These are phyloP conservation scores for Aphelenchoides avenae DNA, from an alignment of 1,140 invertebrate genomes.

Conservation along the genomic window DNA sequence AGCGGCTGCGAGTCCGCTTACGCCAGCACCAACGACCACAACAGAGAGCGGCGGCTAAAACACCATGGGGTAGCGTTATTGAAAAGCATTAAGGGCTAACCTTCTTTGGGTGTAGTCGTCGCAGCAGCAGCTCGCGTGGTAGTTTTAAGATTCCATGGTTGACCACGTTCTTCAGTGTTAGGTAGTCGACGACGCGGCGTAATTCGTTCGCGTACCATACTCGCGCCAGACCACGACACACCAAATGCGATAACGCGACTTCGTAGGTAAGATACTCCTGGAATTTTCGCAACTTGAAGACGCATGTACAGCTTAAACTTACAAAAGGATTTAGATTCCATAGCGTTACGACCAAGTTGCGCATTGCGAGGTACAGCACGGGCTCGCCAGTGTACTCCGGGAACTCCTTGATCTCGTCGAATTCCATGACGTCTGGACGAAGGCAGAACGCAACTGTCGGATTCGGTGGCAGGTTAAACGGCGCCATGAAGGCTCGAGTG, in stretches of 20 bases:
- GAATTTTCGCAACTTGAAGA: constrained; percentile 12
- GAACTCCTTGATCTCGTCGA: constrained; percentile 60
- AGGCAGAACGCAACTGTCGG: constrained; percentile 58
- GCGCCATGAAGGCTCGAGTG: constrained; percentile 43
- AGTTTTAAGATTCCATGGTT: constrained; percentile 60
- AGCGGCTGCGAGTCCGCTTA: constrained; percentile 62
- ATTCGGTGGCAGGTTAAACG: constrained; percentile 59
- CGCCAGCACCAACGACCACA: constrained; percentile 62
- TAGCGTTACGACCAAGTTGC: constrained; percentile 62
- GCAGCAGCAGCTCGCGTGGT: constrained; percentile 7
- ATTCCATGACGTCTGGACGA: constrained; percentile 61
- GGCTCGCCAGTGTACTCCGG: constrained; percentile 58
- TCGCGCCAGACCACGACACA: constrained; percentile 62
- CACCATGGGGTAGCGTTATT: too few relatives aligned
- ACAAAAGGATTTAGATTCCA: constrained; percentile 63
- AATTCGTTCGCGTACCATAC: constrained; percentile 59
- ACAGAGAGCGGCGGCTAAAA: constrained; percentile 54
- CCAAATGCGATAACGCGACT: constrained; percentile 56
- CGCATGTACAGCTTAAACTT: constrained; percentile 21
- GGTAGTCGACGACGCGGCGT: constrained; percentile 58
- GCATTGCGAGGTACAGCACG: constrained; percentile 61
- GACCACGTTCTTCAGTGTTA: constrained; percentile 60
- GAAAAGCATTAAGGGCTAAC: neutral
- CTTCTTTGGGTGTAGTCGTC: constrained; percentile 1
- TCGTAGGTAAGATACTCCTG: constrained; percentile 62